A percentile compares a stretch with the other conserved stretches of the same genome.
phyloP scores from a whole-genome alignment of 2,797 vertebrate species.

The Phalanger gymnotis region DNA sequence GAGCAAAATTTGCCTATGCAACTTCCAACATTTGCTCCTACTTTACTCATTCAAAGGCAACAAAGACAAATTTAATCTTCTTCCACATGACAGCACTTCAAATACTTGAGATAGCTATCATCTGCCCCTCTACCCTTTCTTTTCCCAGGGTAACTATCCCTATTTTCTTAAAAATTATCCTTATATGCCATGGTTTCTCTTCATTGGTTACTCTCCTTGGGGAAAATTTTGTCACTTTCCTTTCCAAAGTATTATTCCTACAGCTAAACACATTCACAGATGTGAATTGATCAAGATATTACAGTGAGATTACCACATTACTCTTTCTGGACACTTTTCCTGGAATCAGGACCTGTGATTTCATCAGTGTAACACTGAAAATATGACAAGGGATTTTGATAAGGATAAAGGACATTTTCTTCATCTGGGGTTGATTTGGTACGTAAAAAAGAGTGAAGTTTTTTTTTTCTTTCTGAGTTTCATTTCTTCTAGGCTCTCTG shows the following conservation, averaged over 20 bases:
- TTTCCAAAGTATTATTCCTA: neutral
- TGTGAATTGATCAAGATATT: neutral
- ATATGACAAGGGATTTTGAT: neutral
- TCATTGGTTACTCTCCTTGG: neutral
- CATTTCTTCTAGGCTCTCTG: neutral
- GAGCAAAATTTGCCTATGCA: neutral
- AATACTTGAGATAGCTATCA: neutral
- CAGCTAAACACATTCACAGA: neutral
- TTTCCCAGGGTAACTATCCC: neutral
- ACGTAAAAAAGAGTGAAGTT: neutral
- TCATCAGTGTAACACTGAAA: neutral
- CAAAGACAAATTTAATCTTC: neutral
- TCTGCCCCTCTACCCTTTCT: neutral
- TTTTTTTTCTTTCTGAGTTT: neutral
- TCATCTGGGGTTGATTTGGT: neutral
- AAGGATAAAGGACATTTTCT: neutral
- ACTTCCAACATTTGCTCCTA: neutral
- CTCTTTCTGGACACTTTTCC: neutral
- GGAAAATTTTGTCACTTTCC: neutral
- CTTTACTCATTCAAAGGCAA: neutral
- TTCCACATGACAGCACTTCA: neutral
- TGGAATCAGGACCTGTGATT: neutral
- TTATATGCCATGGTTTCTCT: neutral
- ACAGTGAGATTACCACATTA: neutral
- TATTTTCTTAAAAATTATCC: neutral